These are phyloP conservation scores for Stomatorhinus ivindoensis DNA, from an alignment of 2,113 vertebrate species.

Conservation along the genomic window DNA sequence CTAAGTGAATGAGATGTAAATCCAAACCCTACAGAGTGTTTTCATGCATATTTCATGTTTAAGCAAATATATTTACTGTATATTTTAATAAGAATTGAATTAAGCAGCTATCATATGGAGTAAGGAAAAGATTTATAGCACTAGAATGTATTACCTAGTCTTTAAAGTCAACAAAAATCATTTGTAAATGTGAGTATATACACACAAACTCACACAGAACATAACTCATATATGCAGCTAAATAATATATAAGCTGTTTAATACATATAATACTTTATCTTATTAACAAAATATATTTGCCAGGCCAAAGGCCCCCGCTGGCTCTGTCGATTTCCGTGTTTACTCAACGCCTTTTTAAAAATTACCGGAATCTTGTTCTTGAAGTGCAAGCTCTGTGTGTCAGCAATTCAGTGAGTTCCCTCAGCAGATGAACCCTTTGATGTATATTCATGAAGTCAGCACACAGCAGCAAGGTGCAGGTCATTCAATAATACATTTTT, in stretches of 20 bases:
- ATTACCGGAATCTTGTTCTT: constrained; percentile 22
- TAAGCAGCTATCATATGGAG: background rate
- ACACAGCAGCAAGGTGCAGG: constrained; percentile 6
- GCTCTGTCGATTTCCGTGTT: background rate
- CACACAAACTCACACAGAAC: background rate
- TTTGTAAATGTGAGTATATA: background rate
- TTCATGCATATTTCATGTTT: background rate
- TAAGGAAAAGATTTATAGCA: background rate
- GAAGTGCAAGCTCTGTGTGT: constrained; percentile 33
- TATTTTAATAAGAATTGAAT: background rate
- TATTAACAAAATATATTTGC: background rate
- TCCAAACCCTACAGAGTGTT: background rate
- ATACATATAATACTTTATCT: background rate
- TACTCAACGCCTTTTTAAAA: background rate
- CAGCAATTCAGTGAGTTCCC: constrained; percentile 23
- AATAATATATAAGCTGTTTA: background rate
- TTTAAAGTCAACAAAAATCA: background rate
- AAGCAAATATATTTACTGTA: background rate
- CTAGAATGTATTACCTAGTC: background rate
- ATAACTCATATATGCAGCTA: background rate
- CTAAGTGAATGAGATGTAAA: background rate
- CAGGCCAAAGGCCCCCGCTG: background rate
- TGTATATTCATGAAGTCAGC: constrained; percentile 49
- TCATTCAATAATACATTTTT: constrained; percentile 18
- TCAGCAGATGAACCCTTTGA: constrained; percentile 23